A percentile compares a stretch with the other conserved stretches of the same genome.
These are phyloP conservation scores for Nothobranchius furzeri DNA, from an alignment of 2,113 vertebrate species.

Conservation along the genomic window DNA sequence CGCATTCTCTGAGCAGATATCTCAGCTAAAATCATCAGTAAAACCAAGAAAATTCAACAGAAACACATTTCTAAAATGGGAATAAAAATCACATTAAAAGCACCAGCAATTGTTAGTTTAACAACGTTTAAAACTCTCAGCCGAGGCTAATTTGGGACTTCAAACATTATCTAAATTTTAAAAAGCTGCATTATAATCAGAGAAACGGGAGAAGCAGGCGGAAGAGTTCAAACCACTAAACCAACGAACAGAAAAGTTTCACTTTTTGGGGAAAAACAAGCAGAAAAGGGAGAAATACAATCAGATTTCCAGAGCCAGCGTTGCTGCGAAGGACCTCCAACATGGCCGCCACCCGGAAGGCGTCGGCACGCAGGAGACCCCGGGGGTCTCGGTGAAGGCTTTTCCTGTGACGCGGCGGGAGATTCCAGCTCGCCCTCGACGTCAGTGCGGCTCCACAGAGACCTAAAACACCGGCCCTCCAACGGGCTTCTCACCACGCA, in stretches of 20 bases:
- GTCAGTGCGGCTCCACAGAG: constrained; percentile 74
- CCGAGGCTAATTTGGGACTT: too few species aligned
- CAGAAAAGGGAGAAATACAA: constrained; percentile 52
- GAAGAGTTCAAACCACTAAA: constrained; percentile 4
- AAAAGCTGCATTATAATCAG: too few species aligned
- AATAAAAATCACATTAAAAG: background rate
- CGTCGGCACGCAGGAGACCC: constrained; percentile 34
- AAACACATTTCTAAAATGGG: background rate
- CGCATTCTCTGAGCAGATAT: background rate
- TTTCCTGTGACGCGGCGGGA: constrained; percentile 70
- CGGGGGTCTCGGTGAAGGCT: constrained; percentile 74
- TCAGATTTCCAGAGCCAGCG: constrained; percentile 52
- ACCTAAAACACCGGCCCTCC: constrained; percentile 55
- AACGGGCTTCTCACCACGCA: constrained; percentile 47
- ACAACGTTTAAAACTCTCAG: too few species aligned
- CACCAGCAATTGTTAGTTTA: background rate
- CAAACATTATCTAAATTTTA: too few species aligned
- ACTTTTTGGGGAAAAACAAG: constrained; percentile 16
- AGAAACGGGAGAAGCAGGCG: too few species aligned
- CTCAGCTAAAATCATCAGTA: background rate
- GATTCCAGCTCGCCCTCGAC: constrained; percentile 85
- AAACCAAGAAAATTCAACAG: background rate
- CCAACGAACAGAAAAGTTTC: constrained; percentile 4
- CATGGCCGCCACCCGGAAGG: constrained; percentile 42
- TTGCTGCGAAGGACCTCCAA: constrained; percentile 48